phyloP scores from a whole-genome alignment of 2,888 invertebrate genomes.

The Erebia palarica region DNA sequence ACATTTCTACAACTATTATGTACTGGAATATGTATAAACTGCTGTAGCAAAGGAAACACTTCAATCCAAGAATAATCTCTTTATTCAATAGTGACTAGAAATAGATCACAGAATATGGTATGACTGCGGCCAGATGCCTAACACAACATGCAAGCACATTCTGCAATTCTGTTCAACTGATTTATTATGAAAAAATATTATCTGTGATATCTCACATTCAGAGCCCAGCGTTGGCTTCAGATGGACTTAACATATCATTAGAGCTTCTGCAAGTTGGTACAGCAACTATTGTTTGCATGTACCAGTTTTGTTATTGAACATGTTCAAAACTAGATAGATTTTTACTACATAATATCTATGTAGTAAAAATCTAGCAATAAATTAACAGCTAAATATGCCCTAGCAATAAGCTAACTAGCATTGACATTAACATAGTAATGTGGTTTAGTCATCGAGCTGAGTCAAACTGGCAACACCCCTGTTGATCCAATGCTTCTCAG shows the following conservation, averaged over 20 bases:
- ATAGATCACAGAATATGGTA: not conserved
- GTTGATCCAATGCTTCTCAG: conserved; percentile 90
- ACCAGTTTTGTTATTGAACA: not conserved
- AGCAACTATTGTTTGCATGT: too few relatives aligned
- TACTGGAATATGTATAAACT: too few relatives aligned
- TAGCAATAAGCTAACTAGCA: too few relatives aligned
- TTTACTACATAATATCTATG: too few relatives aligned
- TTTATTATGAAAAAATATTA: not conserved
- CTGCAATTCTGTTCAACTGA: too few relatives aligned
- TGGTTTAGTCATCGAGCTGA: conserved; percentile 84
- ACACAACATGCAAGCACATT: too few relatives aligned
- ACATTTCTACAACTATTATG: too few relatives aligned
- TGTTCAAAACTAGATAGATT: not conserved
- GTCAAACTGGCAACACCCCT: conserved; percentile 90
- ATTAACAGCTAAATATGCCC: too few relatives aligned
- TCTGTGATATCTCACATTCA: not conserved
- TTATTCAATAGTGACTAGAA: conserved; percentile 10
- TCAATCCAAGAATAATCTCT: not conserved
- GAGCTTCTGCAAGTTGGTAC: too few relatives aligned
- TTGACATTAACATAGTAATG: not conserved
- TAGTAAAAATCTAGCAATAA: too few relatives aligned
- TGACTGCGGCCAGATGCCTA: not conserved
- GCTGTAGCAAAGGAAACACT: not conserved
- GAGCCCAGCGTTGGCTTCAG: not conserved
- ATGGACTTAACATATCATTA: too few relatives aligned